Percentiles rank a stretch among this genome's conserved stretches.
Evolutionary conservation across 2,113 vertebrate genomes (phyloP).

Genomic region (Chroicocephalus ridibundus): DNA sequence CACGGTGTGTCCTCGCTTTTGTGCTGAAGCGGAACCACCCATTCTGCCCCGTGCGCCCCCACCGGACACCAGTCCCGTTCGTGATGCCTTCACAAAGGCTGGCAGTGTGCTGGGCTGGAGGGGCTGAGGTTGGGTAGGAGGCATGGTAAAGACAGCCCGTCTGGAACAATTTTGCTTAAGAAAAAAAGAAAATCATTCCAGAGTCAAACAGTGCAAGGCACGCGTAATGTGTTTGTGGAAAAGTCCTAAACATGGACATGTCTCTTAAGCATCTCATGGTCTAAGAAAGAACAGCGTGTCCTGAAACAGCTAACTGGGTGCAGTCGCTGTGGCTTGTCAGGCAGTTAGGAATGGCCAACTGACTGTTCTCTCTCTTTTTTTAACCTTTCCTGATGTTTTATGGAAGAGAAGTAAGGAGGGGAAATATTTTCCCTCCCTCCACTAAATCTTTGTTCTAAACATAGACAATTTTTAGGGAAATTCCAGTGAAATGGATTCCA

Average conservation of each 20-base stretch:
- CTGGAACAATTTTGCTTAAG: not conserved
- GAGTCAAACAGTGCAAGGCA: not conserved
- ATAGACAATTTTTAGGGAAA: not conserved
- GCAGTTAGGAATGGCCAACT: not conserved
- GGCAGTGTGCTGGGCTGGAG: not conserved
- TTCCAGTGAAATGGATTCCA: not conserved
- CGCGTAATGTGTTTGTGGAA: not conserved
- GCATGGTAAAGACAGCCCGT: not conserved
- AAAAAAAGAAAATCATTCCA: not conserved
- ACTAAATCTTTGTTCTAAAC: not conserved
- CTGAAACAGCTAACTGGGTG: not conserved
- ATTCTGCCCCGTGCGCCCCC: not conserved
- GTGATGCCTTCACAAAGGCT: not conserved
- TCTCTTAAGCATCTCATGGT: not conserved
- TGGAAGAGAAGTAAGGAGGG: not conserved
- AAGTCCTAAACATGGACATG: not conserved
- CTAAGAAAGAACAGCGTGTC: not conserved
- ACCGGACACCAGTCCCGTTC: not conserved
- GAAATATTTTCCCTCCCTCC: not conserved
- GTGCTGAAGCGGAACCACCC: not conserved
- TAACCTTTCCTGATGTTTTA: not conserved
- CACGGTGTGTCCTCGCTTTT: fast-evolving
- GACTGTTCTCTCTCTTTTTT: not conserved
- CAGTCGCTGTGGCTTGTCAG: not conserved
- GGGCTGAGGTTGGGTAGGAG: not conserved